Conservation (phyloP, 2,113 vertebrate genomes). For the Oncorhynchus mykiss region DNA sequence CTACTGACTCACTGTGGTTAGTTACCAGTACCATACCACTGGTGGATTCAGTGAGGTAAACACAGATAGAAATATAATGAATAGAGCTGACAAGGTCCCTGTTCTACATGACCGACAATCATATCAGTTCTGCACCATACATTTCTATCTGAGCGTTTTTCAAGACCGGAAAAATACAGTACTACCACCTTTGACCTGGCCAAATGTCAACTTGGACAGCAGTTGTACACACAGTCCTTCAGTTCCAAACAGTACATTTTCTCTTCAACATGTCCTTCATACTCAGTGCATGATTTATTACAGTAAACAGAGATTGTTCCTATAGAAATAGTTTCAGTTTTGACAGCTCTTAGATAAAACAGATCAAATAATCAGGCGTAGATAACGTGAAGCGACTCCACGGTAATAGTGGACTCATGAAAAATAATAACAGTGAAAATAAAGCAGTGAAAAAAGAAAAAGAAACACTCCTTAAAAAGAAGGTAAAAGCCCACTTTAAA, state of each 20-base stretch:
- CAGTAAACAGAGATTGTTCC: neutral
- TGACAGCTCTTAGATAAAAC: slow-evolving; percentile 28
- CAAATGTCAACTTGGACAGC: slow-evolving; percentile 13
- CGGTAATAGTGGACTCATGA: slow-evolving; percentile 5
- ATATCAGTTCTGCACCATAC: neutral
- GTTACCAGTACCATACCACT: neutral
- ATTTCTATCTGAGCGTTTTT: no score
- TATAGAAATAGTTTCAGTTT: slow-evolving; percentile 5
- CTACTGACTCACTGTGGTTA: no score
- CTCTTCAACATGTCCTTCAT: neutral
- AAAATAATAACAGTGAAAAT: slow-evolving; percentile 8
- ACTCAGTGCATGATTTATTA: slow-evolving; percentile 22
- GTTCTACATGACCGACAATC: no score
- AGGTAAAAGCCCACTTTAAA: neutral
- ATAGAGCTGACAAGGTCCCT: no score
- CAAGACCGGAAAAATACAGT: neutral
- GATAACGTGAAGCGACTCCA: slow-evolving; percentile 13
- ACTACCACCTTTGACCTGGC: neutral
- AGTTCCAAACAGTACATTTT: neutral
- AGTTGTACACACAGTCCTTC: slow-evolving; percentile 5
- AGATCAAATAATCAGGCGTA: slow-evolving; percentile 13
- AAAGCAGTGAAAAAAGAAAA: no score
- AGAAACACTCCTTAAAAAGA: neutral
- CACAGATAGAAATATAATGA: neutral
- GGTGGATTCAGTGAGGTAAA: neutral